A percentile compares a stretch with the other conserved stretches of the same genome.
Evolutionary conservation across 64 coral and sea anemone species (phyloP).

Genomic region (Pocillopora verrucosa): DNA sequence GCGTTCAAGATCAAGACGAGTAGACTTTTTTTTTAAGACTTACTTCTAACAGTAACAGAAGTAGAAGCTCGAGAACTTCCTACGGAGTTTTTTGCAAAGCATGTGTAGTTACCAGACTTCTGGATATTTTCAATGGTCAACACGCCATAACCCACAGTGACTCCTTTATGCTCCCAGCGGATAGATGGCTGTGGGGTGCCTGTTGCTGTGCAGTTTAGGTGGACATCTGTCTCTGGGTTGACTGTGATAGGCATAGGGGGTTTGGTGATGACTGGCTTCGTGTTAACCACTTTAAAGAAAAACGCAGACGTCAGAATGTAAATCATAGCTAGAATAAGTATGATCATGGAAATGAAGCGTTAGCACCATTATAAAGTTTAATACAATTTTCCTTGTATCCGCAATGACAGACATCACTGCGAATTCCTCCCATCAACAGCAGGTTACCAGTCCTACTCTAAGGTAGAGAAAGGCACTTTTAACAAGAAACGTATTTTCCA

Average conservation of each 20-base stretch:
- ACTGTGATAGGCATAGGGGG: slow-evolving; percentile 29
- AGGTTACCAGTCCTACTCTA: no score
- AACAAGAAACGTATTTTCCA: no score
- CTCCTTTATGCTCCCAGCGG: slow-evolving; percentile 44
- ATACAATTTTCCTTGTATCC: no score
- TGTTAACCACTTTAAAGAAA: not conserved
- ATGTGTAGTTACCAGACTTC: slow-evolving; percentile 57
- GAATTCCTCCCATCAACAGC: no score
- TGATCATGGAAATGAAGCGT: no score
- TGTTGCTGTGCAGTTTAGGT: slow-evolving; percentile 51
- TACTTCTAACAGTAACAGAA: slow-evolving; percentile 59
- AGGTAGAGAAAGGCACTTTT: no score
- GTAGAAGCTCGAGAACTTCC: slow-evolving; percentile 21
- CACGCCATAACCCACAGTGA: not conserved
- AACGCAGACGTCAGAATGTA: not conserved
- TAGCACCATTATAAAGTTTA: no score
- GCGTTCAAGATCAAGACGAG: no score
- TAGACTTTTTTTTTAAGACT: not conserved
- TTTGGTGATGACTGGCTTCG: slow-evolving; percentile 19
- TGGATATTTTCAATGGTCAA: slow-evolving; percentile 29
- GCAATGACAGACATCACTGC: no score
- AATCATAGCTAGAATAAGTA: no score
- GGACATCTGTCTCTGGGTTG: slow-evolving; percentile 63
- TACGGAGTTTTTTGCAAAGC: slow-evolving; percentile 16
- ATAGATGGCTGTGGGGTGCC: slow-evolving; percentile 51